These are phyloP conservation scores for Zaprionus kolodkinae DNA, from an alignment of 1,140 invertebrate genomes.

Conservation along the genomic window DNA sequence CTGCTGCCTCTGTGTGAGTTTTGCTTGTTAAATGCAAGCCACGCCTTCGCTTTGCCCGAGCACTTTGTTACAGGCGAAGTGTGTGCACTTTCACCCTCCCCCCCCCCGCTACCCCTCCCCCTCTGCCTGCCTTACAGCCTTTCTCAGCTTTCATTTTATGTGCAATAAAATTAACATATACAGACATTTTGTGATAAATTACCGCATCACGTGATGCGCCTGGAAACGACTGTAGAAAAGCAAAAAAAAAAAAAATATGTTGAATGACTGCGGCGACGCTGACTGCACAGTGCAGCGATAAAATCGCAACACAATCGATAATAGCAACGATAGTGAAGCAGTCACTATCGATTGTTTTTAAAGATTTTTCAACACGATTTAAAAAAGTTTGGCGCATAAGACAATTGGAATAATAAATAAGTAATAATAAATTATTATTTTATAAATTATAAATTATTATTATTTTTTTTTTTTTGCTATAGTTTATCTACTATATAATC, in stretches of 20 bases:
- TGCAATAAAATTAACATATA: slow-evolving; percentile 84
- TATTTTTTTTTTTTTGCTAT: no score
- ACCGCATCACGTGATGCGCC: slow-evolving; percentile 79
- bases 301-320: no score
- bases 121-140: neutral
- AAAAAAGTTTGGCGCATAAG: no score
- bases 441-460: no score
- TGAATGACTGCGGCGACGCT: slow-evolving; percentile 65
- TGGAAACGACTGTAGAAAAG: slow-evolving; percentile 69
- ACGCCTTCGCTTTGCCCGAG: slow-evolving; percentile 26
- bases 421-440: no score
- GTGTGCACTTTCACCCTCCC: neutral
- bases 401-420: no score
- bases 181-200: slow-evolving; percentile 84
- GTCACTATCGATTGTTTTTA: neutral
- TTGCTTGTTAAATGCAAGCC: slow-evolving; percentile 70
- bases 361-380: no score
- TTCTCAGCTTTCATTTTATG: slow-evolving; percentile 70
- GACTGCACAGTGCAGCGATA: neutral
- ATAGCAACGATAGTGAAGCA: no score
- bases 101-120: neutral
- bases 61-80: slow-evolving; percentile 25
- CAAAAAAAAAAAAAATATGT: slow-evolving; percentile 58
- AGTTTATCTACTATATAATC: no score
- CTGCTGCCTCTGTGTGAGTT: slow-evolving; percentile 57